Base-by-base conservation (phyloP, 2,113 vertebrate genomes). In the Hydrochoerus hydrochaeris region DNA sequence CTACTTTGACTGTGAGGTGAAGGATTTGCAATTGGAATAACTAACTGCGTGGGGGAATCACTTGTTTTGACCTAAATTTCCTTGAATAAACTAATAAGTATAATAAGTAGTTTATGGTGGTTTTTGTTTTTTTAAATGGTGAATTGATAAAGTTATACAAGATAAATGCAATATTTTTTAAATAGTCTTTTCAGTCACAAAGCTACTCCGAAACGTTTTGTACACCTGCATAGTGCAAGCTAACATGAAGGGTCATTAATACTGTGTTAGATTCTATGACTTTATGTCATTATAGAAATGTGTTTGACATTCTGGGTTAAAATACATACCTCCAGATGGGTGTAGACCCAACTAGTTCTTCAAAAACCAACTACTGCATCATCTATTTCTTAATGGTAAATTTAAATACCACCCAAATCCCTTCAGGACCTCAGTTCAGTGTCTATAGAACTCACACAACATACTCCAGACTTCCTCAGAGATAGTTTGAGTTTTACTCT, bases 371-470 rank as follows among this genome's bases (percentile, higher is more conserved):
- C 94, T 98, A 95, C 93, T 80, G 67, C 81, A 95, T 98, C 96
- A 98, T 98, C 96, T 98, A 97, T 97, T 98, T 98, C 97, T 80
- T 91, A 98, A 96, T 6, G 95, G 90, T 92, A 95, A 95, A 96
- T 98, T 98, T 97, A 98, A 97, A 97, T 97, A 94, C 60, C 83
- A 94, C 85, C 97, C 95, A 91, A 94, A 97, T 88, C 97, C 82
- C 94, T 95, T 97, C 97, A 98, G 97, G 92, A 96, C 80, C 95
- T 95, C 97, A 98, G 97, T 97, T 95, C 97, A 95, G 90, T 0
- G 1, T 67, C 77, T 92, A 82, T 35, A 95, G 94, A 97, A 95
- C 95, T 97, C 93, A 97, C 35, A 84, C 28, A 94, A 84, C 28
- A 94, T 83, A 95, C 90, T 96, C 97, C 90, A 97, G 8, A 97